Conservation (phyloP, 2,797 vertebrate species). For the Amazona finschi region DNA sequence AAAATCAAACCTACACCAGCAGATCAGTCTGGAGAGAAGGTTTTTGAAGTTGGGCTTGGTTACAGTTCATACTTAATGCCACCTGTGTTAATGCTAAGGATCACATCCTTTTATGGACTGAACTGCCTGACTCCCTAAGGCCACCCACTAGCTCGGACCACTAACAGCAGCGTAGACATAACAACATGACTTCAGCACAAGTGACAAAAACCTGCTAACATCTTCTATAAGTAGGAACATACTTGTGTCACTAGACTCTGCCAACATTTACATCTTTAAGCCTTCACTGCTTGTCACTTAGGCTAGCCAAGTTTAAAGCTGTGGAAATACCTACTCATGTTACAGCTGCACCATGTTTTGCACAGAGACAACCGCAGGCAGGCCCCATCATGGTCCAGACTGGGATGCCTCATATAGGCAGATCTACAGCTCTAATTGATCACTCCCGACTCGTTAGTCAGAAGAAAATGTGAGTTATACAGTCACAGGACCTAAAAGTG, state of each 20-base stretch:
- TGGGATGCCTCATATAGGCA: not conserved
- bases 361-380: not conserved
- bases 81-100: not conserved
- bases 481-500: not conserved
- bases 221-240: not conserved
- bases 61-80: not conserved
- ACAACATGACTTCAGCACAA: not conserved
- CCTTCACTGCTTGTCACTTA: not conserved
- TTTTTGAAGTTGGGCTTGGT: not conserved
- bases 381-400: not conserved
- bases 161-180: not conserved
- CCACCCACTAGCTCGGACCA: not conserved
- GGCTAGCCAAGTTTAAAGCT: not conserved
- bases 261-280: not conserved
- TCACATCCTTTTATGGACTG: not conserved
- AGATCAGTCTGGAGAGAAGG: not conserved
- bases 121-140: not conserved
- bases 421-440: not conserved
- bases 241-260: not conserved
- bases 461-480: not conserved
- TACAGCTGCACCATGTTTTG: not conserved
- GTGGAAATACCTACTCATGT: not conserved
- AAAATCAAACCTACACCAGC: not conserved
- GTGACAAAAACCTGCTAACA: not conserved
- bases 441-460: not conserved